Evolutionary conservation across 30 jellyfish, hydroid and myxozoan genomes (phyloP), one percentile per base, ranked within the genome.

Genomic region (Aurelia aurita complex sp. Pacific): DNA sequence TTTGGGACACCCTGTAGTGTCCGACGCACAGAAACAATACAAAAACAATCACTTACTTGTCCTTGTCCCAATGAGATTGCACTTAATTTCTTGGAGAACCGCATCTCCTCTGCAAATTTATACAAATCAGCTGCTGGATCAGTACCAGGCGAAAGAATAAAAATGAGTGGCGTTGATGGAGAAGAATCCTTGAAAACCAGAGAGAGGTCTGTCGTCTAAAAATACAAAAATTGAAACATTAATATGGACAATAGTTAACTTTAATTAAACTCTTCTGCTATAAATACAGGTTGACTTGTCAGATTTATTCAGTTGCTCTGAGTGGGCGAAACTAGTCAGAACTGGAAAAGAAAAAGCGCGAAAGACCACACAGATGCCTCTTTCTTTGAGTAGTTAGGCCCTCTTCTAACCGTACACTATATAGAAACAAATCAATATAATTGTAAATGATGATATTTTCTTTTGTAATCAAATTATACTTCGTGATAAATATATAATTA

Each of bases 61-160:
- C 98, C 98, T 63, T 92, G 98, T 4, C 98, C 98, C 3, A 92
- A 87, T 23, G 98, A 92, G 35, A 92, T 92, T 18, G 98, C 97
- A 69, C 80, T 87, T 34, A 92, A 73, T 64, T 92, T 92, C 69
- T 92, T 92, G 43, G 96, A 88, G 81, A 92, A 92, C 18, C 96
- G 57, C 98, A 92, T 92, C 68, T 92, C 98, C 19, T 92, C 97
- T n/a, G 98, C 98, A 76, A 92, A 92, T 64, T 92, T 92, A 80
- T 92, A 92, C 38, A 92, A 62, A 60, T 94, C 98, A 35, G 97
- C 89, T 1, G 98, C 98, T 6, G 98, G 98, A 65, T 92, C 98
- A 17, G 98, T 92, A 6, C 98, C 98, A 51, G 98, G 97, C 0
- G 98, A 92, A 11, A 92, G 92, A 13, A 92, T 96, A 73, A 92